A percentile compares a stretch with the other conserved stretches of the same genome.
phyloP scores from a whole-genome alignment of 2,113 vertebrate species.

The Chaetops frenatus region DNA sequence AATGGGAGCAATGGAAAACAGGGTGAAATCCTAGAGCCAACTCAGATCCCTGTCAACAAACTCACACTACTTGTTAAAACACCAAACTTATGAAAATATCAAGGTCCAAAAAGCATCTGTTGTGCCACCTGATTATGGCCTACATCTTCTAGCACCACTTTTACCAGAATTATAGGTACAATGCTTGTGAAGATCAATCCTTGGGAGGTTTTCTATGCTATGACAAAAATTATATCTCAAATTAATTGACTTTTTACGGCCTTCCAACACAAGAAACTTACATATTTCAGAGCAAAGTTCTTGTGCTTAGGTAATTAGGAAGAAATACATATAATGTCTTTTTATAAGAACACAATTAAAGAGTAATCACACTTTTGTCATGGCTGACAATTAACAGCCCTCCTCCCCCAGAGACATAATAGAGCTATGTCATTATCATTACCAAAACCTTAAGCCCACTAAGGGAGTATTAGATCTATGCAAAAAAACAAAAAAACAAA shows the following conservation, averaged over 20 bases:
- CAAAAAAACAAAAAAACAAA: no score
- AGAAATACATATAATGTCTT: constrained; percentile 15
- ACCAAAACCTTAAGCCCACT: constrained; percentile 36
- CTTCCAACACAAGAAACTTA: not conserved
- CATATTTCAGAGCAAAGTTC: not conserved
- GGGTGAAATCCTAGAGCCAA: not conserved
- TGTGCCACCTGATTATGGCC: not conserved
- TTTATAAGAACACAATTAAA: constrained; percentile 38
- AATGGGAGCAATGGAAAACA: constrained; percentile 15
- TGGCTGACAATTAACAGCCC: constrained; percentile 39
- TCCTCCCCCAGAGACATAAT: constrained; percentile 1
- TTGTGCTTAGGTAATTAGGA: not conserved
- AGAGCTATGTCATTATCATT: constrained; percentile 50
- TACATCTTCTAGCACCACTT: not conserved
- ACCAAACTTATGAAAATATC: not conserved
- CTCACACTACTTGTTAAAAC: not conserved
- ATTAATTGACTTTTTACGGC: not conserved
- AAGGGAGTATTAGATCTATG: constrained; percentile 34
- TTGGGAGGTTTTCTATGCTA: not conserved
- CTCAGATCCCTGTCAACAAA: not conserved
- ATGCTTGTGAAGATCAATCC: not conserved
- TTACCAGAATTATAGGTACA: not conserved
- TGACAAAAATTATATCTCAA: not conserved
- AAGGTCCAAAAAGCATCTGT: not conserved
- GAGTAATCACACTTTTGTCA: constrained; percentile 34